phyloP scores from a whole-genome alignment of 2,888 invertebrate genomes.

The Lymantria dispar region DNA sequence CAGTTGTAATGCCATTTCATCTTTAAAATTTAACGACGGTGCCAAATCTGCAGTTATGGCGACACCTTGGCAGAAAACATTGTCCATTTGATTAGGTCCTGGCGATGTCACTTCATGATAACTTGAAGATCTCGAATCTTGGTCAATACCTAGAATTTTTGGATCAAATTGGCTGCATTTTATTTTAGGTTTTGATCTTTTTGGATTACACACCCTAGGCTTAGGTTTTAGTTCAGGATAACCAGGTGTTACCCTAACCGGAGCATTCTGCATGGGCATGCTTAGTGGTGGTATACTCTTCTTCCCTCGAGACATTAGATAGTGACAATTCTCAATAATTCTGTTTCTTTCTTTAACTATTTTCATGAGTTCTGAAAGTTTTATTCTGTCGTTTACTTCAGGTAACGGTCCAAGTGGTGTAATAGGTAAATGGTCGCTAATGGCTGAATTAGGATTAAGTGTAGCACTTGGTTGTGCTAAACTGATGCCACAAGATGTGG shows the following conservation, averaged over 20 bases:
- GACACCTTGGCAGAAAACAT: background rate
- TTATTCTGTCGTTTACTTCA: conserved; percentile 22
- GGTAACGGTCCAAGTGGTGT: conserved; percentile 15
- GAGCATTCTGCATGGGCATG: conserved; percentile 1
- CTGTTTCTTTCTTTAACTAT: conserved; percentile 46
- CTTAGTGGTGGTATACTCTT: conserved; percentile 2
- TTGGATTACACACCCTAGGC: conserved; percentile 2
- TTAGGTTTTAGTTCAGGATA: background rate
- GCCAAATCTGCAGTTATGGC: background rate
- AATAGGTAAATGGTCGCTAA: conserved; percentile 1
- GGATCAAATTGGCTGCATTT: conserved; percentile 5
- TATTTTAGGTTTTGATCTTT: background rate
- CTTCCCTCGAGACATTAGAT: background rate
- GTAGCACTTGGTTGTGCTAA: conserved; percentile 1
- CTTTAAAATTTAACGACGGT: conserved; percentile 13
- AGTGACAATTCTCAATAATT: conserved; percentile 9
- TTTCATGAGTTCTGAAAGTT: conserved; percentile 50
- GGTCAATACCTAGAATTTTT: conserved; percentile 1
- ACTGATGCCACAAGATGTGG: background rate
- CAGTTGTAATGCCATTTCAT: conserved; percentile 15
- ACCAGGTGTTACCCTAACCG: background rate
- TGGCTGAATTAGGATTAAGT: background rate
- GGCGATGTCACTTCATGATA: background rate
- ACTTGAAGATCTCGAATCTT: background rate
- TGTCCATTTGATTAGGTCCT: background rate